Evolutionary conservation across 2,113 vertebrate genomes (phyloP).

Genomic region (Galbula dea): DNA sequence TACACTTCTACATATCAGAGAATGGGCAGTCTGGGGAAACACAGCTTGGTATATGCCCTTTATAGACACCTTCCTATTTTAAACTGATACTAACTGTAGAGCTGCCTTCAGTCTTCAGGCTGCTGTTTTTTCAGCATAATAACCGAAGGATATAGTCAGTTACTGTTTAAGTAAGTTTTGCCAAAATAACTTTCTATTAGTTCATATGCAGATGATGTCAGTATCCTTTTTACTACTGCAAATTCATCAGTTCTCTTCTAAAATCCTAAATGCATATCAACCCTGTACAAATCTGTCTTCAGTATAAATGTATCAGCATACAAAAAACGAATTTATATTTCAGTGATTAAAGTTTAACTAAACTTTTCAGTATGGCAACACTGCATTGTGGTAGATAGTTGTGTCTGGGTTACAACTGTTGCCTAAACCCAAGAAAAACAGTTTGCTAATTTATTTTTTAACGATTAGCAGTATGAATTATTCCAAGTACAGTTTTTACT

Average conservation of each 20-base stretch:
- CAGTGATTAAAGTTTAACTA: neutral
- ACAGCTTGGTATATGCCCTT: neutral
- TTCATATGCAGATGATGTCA: neutral
- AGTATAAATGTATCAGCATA: neutral
- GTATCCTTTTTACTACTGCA: neutral
- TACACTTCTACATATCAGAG: neutral
- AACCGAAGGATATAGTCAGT: neutral
- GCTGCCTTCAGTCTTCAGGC: neutral
- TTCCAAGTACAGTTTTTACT: neutral
- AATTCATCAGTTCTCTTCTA: neutral
- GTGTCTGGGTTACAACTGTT: neutral
- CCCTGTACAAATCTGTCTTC: neutral
- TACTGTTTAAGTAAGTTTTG: neutral
- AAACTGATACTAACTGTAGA: neutral
- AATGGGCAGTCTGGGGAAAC: neutral
- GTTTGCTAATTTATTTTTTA: neutral
- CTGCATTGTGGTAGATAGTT: neutral
- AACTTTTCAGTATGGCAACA: neutral
- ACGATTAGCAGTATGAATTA: neutral
- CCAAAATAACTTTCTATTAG: neutral
- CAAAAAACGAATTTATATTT: neutral
- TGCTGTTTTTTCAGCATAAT: neutral
- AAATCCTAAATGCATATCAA: neutral
- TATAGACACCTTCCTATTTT: neutral
- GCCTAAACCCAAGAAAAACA: neutral